Percentiles rank a stretch among this genome's conserved stretches.
Conservation (phyloP, 2,888 invertebrate species). For the Hermodice carunculata region DNA sequence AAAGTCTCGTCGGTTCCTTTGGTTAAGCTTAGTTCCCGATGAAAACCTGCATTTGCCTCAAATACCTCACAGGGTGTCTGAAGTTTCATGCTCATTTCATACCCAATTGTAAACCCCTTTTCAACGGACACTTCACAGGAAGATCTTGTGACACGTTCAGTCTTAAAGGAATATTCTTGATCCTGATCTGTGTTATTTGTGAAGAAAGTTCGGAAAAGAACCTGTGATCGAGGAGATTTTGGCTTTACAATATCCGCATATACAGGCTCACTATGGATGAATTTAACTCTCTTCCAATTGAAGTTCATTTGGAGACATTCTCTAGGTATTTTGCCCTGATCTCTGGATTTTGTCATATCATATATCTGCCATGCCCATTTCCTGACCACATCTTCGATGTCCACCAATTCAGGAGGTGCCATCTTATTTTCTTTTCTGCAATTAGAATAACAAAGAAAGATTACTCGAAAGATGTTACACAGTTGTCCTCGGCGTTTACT, state of each 20-base stretch:
- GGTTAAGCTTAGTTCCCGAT: constrained; percentile 66
- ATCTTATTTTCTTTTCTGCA: too few species aligned
- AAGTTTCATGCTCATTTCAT: constrained; percentile 65
- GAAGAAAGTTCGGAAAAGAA: constrained; percentile 47
- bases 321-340: constrained; percentile 46
- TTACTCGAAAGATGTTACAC: too few species aligned
- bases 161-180: constrained; percentile 50
- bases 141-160: constrained; percentile 54
- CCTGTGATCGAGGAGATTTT: constrained; percentile 32
- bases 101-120: constrained; percentile 50
- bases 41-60: constrained; percentile 68
- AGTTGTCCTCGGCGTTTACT: too few species aligned
- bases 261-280: constrained; percentile 54
- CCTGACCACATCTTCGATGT: constrained; percentile 65
- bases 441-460: too few species aligned
- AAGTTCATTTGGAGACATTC: constrained; percentile 52
- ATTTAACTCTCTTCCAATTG: constrained; percentile 61
- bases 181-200: constrained; percentile 43
- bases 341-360: constrained; percentile 61
- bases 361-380: constrained; percentile 68
- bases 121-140: constrained; percentile 52
- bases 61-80: constrained; percentile 69
- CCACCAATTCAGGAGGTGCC: constrained; percentile 52
- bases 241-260: constrained; percentile 53
- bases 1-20: constrained; percentile 62